Evolutionary conservation across 2,113 vertebrate species (phyloP).

Genomic region (Herpailurus yagouaroundi): DNA sequence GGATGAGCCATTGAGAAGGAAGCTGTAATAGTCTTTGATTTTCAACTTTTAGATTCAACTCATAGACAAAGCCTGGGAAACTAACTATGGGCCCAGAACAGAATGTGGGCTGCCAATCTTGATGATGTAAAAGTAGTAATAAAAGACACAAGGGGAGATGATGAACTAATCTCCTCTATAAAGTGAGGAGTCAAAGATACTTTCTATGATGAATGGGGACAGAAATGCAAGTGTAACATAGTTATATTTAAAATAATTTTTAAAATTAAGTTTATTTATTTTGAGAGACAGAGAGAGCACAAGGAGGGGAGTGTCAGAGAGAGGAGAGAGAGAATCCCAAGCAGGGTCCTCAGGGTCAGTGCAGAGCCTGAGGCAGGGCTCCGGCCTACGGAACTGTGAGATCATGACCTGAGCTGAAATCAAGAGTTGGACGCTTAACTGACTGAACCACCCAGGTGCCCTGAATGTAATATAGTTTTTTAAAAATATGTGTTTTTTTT

Average conservation of each 20-base stretch:
- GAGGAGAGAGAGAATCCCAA: too few species aligned
- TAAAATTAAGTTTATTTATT: too few species aligned
- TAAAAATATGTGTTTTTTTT: background rate
- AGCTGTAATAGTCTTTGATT: background rate
- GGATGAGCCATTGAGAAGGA: background rate
- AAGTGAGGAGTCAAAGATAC: background rate
- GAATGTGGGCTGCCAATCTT: background rate
- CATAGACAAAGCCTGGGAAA: background rate
- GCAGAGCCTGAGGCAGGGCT: too few species aligned
- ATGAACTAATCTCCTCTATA: accelerated
- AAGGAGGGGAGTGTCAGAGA: too few species aligned
- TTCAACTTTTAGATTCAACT: background rate
- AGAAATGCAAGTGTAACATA: background rate
- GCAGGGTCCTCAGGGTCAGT: too few species aligned
- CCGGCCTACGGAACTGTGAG: too few species aligned
- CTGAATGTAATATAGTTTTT: too few species aligned
- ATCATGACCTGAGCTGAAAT: too few species aligned
- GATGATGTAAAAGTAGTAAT: accelerated
- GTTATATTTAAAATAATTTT: too few species aligned
- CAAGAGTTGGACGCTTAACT: too few species aligned
- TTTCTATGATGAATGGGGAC: background rate
- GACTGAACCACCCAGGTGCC: too few species aligned
- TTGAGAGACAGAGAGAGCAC: too few species aligned
- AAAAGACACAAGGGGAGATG: background rate
- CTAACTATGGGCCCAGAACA: accelerated